Conservation (phyloP, 2,797 vertebrate genomes). For the Pipistrellus pipistrellus region DNA sequence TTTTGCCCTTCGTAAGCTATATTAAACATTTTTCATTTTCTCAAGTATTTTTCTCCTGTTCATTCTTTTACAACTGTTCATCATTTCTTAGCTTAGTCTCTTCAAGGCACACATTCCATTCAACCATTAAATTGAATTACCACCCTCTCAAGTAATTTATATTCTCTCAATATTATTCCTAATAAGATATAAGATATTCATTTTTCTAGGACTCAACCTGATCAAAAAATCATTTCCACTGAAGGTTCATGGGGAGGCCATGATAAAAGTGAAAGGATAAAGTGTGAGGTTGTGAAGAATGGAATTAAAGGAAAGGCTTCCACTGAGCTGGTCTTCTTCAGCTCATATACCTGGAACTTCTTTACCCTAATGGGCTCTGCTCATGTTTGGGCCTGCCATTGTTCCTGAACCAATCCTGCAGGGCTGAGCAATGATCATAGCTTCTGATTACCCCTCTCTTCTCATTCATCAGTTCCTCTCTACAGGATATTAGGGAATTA, state of each 20-base stretch:
- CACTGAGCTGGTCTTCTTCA: neutral
- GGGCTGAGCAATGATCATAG: neutral
- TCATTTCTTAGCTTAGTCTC: conserved; percentile 37
- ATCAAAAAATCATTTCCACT: conserved; percentile 25
- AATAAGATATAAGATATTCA: conserved; percentile 39
- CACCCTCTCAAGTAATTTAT: conserved; percentile 10
- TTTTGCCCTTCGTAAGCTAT: conserved; percentile 6
- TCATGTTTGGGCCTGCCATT: neutral
- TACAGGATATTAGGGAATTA: neutral
- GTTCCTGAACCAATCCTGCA: neutral
- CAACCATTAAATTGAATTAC: conserved; percentile 61
- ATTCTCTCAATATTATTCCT: conserved; percentile 25
- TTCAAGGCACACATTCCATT: conserved; percentile 29
- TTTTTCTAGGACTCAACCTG: conserved; percentile 34
- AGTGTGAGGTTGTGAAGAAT: neutral
- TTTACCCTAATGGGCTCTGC: neutral
- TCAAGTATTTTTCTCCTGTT: neutral
- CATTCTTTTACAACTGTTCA: neutral
- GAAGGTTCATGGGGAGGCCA: neutral
- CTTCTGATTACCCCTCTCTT: neutral
- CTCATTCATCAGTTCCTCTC: neutral
- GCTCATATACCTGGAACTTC: neutral
- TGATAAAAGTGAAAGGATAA: neutral
- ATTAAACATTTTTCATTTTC: conserved; percentile 47
- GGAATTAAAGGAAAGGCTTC: neutral